Evolutionary conservation across 2,113 vertebrate species (phyloP).

Genomic region (Polyodon spathula): DNA sequence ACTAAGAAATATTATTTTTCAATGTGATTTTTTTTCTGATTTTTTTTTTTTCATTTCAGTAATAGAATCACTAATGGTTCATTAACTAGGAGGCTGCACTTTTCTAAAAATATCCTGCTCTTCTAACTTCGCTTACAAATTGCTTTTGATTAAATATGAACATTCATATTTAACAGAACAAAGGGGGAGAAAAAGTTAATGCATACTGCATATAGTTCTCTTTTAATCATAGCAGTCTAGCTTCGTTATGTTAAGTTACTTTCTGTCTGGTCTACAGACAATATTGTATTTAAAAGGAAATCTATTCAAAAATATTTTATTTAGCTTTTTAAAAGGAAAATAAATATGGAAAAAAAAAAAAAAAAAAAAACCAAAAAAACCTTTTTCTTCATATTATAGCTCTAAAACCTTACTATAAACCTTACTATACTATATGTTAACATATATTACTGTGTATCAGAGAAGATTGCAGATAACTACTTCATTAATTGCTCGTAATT

Average conservation of each 20-base stretch:
- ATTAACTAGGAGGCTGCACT: slow-evolving; percentile 24
- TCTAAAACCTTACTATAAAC: too few species aligned
- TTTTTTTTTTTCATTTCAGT: slow-evolving; percentile 12
- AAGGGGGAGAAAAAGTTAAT: slow-evolving; percentile 32
- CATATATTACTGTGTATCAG: too few species aligned
- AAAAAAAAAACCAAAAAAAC: too few species aligned
- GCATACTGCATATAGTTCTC: slow-evolving; percentile 31
- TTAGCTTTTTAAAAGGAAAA: too few species aligned
- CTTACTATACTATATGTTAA: too few species aligned
- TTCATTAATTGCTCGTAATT: too few species aligned
- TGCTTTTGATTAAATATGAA: slow-evolving; percentile 65
- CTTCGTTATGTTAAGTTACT: slow-evolving; percentile 13
- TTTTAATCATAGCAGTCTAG: slow-evolving; percentile 4
- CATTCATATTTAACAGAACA: slow-evolving; percentile 38
- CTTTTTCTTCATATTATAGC: too few species aligned
- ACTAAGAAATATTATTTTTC: background rate
- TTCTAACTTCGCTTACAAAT: slow-evolving; percentile 50
- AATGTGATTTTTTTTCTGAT: slow-evolving; percentile 5
- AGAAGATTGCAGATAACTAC: too few species aligned
- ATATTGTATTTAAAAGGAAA: too few species aligned
- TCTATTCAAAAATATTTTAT: too few species aligned
- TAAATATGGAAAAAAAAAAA: too few species aligned
- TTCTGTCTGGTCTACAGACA: too few species aligned
- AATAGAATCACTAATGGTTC: slow-evolving; percentile 19
- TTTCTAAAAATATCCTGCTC: slow-evolving; percentile 27